These are phyloP conservation scores for Catalaphyllia jardinei DNA, from an alignment of 64 coral and sea anemone species.

Conservation along the genomic window DNA sequence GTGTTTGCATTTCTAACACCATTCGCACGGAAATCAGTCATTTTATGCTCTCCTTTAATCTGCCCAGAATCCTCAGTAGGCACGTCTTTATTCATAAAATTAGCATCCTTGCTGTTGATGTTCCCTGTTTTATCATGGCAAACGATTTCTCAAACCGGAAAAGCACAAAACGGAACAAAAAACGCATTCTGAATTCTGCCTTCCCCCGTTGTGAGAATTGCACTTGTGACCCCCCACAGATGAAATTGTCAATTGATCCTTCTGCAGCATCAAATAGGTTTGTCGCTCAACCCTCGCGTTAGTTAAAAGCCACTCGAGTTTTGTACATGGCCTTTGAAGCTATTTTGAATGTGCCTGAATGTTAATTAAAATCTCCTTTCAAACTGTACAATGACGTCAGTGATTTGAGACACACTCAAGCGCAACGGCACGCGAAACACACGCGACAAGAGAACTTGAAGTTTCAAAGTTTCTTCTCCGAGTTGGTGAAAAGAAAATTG, in stretches of 20 bases:
- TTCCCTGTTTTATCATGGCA: no score
- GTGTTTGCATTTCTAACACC: conserved; percentile 41
- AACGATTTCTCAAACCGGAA: neutral
- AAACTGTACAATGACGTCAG: conserved; percentile 21
- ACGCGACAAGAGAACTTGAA: neutral
- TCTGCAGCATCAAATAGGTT: neutral
- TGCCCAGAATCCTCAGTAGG: neutral
- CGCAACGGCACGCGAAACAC: conserved; percentile 21
- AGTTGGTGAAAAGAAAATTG: neutral
- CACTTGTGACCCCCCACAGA: neutral
- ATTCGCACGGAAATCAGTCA: conserved; percentile 28
- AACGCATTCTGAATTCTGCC: neutral
- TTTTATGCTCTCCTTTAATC: conserved; percentile 5
- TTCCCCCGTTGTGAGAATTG: neutral
- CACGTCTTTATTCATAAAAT: neutral
- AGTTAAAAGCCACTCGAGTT: neutral
- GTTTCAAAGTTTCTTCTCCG: neutral
- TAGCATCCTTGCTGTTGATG: neutral
- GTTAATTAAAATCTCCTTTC: conserved; percentile 23
- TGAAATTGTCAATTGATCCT: neutral
- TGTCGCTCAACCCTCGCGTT: neutral
- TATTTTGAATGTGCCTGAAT: neutral
- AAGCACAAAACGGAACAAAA: neutral
- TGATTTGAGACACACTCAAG: neutral
- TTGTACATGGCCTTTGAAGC: neutral